Evolutionary conservation across 2,113 vertebrate genomes (phyloP), one percentile per base, ranked within the genome.

Genomic region (Mustela nigripes): DNA sequence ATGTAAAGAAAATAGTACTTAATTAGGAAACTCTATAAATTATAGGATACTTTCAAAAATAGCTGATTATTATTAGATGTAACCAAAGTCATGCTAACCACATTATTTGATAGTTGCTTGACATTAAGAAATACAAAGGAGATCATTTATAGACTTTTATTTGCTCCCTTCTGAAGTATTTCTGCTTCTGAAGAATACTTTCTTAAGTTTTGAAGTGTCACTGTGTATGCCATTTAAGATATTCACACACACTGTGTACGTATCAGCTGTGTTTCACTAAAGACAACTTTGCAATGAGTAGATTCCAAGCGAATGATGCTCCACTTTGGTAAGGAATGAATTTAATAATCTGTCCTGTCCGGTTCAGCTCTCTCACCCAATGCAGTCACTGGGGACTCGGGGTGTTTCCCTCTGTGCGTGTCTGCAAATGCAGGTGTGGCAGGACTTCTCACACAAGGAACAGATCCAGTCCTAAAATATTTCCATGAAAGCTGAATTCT

Each of bases 331-430:
- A 22, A 39, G 18, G 67, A 83, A 80, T 24, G 4, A 11, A 24
- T 5, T 45, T 39, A 22, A 26, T 9, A 4, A 21, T 62, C n/a
- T 6, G 1, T 18, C 16, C 19, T 26, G 10, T 45, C 31, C n/a
- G 42, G 33, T 12, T 16, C 5, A 8, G 15, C 26, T 50, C 8
- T 71, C 58, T 83, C 45, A 26, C 31, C 14, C 7, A 18, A 24
- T 12, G 28, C 16, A 0, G 26, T 6, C 19, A 36, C 15, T 1
- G 0, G 63, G 22, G 21, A 7, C 0, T 0, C 7, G 14, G 12
- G 7, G 19, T 28, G 6, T 45, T 50, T 2, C 62, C 22, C 42
- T 45, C 5, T 4, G 0, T 56, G 11, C 31, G 28, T 58, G 15
- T 31, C 28, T 48, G 24, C 5, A 31, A 19, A 48, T 3, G 14